Percentiles rank a stretch among this genome's conserved stretches.
phyloP scores from a whole-genome alignment of 2,888 invertebrate genomes.

The Conops quadrifasciatus region DNA sequence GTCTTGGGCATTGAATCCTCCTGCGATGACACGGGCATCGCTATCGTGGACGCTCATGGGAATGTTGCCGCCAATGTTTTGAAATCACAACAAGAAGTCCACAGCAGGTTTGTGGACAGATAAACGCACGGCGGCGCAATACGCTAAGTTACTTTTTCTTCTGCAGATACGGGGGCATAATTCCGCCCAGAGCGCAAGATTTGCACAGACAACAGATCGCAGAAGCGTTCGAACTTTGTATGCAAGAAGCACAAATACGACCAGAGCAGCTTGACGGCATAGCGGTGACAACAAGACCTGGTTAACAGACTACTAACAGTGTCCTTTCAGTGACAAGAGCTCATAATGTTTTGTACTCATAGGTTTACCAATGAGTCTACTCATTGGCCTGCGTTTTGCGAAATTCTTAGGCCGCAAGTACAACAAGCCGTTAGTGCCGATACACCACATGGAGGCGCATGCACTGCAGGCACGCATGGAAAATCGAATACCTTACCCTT shows the following conservation, averaged over 20 bases:
- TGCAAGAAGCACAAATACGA: constrained; percentile 70
- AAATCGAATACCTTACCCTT: constrained; percentile 80
- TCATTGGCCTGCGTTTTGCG: constrained; percentile 84
- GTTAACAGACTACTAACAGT: constrained; percentile 50
- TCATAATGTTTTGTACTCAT: not conserved
- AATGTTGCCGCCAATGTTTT: constrained; percentile 81
- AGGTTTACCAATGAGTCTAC: constrained; percentile 71
- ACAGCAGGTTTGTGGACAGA: constrained; percentile 71
- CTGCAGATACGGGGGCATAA: constrained; percentile 74
- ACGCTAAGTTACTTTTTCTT: not conserved
- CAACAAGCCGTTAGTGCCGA: constrained; percentile 86
- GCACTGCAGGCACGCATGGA: constrained; percentile 87
- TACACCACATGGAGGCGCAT: constrained; percentile 99
- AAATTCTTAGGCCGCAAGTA: constrained; percentile 74
- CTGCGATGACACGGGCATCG: constrained; percentile 96
- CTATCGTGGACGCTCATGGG: constrained; percentile 79
- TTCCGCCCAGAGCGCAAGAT: constrained; percentile 85
- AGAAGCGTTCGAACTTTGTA: constrained; percentile 73
- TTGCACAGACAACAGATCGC: constrained; percentile 84
- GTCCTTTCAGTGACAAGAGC: no score
- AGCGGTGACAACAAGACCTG: constrained; percentile 91
- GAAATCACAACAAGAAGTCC: constrained; percentile 80
- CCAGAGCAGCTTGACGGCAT: constrained; percentile 82
- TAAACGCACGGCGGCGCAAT: not conserved
- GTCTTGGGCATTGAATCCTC: constrained; percentile 96